Evolutionary conservation across 2,113 vertebrate species (phyloP).

Genomic region (Phoenicopterus ruber): DNA sequence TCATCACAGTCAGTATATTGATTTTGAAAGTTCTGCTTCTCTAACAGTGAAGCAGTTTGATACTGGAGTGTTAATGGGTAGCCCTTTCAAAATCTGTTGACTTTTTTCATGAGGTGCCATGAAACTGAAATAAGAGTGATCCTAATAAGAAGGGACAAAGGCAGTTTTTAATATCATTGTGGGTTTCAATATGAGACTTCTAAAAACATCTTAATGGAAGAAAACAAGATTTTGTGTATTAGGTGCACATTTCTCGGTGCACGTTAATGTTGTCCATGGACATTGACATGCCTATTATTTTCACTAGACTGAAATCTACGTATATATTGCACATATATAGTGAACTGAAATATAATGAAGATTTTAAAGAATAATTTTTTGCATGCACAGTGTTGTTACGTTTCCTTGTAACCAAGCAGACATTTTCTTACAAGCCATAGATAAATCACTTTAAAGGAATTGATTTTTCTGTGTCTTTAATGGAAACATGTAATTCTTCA

Average conservation of each 20-base stretch:
- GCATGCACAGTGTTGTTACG: not conserved
- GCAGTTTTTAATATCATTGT: not conserved
- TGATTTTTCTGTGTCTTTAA: not conserved
- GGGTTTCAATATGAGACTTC: not conserved
- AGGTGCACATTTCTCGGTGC: not conserved
- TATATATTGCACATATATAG: not conserved
- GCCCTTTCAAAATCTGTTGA: not conserved
- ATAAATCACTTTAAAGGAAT: not conserved
- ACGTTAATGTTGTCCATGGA: not conserved
- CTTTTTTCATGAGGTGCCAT: not conserved
- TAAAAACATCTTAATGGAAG: not conserved
- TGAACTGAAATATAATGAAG: not conserved
- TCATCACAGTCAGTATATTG: not conserved
- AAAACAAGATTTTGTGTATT: not conserved
- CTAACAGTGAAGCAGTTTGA: not conserved
- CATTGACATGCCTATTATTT: not conserved
- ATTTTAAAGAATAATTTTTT: not conserved
- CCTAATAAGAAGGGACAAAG: not conserved
- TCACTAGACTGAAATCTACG: not conserved
- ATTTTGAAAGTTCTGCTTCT: not conserved
- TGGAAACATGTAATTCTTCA: not conserved
- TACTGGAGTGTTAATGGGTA: not conserved
- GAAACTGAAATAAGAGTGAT: not conserved
- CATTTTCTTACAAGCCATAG: not conserved
- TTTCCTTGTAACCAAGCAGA: not conserved